These are phyloP conservation scores for Dryoscopus gambensis DNA, from an alignment of 2,113 vertebrate species.

Conservation along the genomic window DNA sequence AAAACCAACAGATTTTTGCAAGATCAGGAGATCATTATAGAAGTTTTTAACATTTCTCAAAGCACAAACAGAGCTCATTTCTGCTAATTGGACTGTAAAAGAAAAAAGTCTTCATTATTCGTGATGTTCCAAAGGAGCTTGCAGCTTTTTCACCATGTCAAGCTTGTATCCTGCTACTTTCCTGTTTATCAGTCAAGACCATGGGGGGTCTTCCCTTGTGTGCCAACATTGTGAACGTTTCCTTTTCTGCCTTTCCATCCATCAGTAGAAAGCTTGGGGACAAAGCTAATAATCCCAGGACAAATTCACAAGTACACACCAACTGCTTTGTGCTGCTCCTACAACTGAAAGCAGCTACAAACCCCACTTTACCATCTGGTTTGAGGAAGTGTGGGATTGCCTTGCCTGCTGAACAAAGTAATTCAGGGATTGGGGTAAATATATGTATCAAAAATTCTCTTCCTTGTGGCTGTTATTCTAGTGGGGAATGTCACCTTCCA, in stretches of 20 bases:
- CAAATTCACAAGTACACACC: background rate
- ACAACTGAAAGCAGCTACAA: background rate
- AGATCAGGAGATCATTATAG: background rate
- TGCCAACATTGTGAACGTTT: background rate
- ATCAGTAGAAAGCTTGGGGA: background rate
- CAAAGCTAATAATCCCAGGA: background rate
- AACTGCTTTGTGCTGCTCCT: background rate
- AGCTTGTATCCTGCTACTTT: background rate
- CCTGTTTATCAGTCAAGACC: background rate
- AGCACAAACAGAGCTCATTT: background rate
- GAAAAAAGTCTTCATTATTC: conserved; percentile 8
- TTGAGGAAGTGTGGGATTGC: background rate
- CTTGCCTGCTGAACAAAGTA: background rate
- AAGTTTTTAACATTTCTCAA: background rate
- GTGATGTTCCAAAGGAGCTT: background rate
- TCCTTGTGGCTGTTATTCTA: background rate
- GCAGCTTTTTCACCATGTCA: background rate
- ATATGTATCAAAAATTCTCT: background rate
- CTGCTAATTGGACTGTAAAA: conserved; percentile 41
- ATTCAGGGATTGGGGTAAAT: background rate
- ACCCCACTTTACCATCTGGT: conserved; percentile 6
- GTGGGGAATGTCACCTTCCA: background rate
- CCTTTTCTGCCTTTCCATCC: background rate
- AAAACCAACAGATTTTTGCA: background rate
- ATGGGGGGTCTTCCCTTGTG: background rate